A percentile compares a stretch with the other conserved stretches of the same genome.
Evolutionary conservation across 2,113 vertebrate genomes (phyloP).

Genomic region (Chlorodrepanis virens): DNA sequence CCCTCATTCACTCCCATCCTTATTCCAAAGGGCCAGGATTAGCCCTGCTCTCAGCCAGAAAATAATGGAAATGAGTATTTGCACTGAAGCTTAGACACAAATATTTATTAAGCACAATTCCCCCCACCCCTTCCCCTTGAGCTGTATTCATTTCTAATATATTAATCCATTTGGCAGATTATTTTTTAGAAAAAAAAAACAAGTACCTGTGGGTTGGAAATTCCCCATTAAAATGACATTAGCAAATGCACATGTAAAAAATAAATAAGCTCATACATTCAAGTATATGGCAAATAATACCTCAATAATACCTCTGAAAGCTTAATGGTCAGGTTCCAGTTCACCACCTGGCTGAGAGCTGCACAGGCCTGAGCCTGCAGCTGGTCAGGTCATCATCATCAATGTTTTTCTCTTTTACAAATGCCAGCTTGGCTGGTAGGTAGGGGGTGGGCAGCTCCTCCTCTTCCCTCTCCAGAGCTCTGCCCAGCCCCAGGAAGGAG

Average conservation of each 20-base stretch:
- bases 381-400: background rate
- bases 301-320: conserved; percentile 32
- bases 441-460: background rate
- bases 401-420: background rate
- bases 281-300: conserved; percentile 62
- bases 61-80: background rate
- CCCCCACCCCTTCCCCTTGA: background rate
- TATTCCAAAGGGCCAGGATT: background rate
- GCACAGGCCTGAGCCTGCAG: background rate
- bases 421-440: background rate
- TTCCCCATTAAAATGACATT: conserved; percentile 47
- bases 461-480: background rate
- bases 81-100: conserved; percentile 37
- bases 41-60: background rate
- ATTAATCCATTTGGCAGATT: conserved; percentile 69
- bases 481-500: background rate
- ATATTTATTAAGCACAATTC: conserved; percentile 67
- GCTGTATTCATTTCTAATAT: conserved; percentile 5
- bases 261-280: conserved; percentile 74
- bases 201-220: conserved; percentile 66
- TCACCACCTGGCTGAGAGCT: background rate
- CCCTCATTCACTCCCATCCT: background rate
- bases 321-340: conserved; percentile 41
- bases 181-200: conserved; percentile 48
- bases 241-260: conserved; percentile 66